These are phyloP conservation scores for Poecile montanus DNA, from an alignment of 2,797 vertebrate species.

Conservation along the genomic window DNA sequence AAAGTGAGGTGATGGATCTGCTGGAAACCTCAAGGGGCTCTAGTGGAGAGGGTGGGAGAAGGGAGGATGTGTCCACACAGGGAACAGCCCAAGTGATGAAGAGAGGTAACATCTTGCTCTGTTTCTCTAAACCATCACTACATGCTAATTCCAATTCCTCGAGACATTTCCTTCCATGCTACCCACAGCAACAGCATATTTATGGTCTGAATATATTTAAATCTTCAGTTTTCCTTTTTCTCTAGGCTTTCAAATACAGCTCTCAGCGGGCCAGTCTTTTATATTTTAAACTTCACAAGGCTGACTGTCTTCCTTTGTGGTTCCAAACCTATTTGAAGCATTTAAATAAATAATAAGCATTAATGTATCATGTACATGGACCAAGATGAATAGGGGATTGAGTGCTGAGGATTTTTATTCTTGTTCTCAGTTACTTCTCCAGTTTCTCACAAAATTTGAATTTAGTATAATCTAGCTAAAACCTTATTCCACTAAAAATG, in stretches of 20 bases:
- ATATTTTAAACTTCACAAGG: constrained; percentile 45
- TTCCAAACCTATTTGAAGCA: constrained; percentile 43
- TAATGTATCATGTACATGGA: constrained; percentile 30
- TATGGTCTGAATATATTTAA: constrained; percentile 10
- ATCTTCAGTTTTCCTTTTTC: background rate
- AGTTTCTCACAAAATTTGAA: background rate
- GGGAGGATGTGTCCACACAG: accelerated
- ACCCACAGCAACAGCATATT: background rate
- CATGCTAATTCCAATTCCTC: background rate
- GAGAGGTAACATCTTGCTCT: accelerated
- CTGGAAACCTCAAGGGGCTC: background rate
- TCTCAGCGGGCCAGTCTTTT: background rate
- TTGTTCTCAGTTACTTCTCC: background rate
- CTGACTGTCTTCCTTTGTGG: constrained; percentile 41
- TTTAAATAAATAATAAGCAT: constrained; percentile 58
- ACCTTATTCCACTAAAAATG: background rate
- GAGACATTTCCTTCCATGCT: background rate
- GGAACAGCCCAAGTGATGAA: background rate
- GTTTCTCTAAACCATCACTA: background rate
- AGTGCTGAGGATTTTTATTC: background rate
- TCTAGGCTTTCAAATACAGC: constrained; percentile 17
- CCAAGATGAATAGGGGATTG: background rate
- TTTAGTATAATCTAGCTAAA: background rate
- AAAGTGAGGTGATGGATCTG: background rate
- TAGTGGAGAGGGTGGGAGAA: background rate